Conservation (phyloP, 1,140 invertebrate species). For the Leucophenga varia region DNA sequence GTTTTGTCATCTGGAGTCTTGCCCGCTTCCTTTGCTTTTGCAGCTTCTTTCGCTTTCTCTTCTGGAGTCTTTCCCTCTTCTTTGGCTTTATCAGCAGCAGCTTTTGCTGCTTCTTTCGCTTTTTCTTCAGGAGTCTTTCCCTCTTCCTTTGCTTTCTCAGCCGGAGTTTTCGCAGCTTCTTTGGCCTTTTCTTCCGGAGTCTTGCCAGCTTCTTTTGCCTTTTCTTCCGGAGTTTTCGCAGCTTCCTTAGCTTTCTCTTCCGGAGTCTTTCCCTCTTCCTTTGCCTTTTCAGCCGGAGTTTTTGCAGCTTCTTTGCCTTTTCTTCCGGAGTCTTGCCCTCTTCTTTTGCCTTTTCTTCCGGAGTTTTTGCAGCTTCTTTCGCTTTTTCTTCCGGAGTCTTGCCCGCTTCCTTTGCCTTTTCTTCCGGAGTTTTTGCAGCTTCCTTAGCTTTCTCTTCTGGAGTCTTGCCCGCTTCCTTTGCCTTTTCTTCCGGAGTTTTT, state of each 20-base stretch:
- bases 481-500: conserved; percentile 1
- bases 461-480: conserved; percentile 2
- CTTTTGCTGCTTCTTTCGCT: not conserved
- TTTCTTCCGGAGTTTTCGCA: not conserved
- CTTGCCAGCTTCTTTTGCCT: too few relatives aligned
- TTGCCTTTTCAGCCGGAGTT: not conserved
- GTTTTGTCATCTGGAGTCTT: too few relatives aligned
- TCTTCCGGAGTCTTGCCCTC: not conserved
- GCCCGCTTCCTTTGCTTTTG: too few relatives aligned
- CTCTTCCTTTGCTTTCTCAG: too few relatives aligned
- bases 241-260: not conserved
- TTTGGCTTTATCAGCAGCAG: not conserved
- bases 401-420: not conserved
- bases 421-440: too few relatives aligned
- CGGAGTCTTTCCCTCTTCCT: not conserved
- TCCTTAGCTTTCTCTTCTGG: not conserved
- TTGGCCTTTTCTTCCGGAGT: too few relatives aligned
- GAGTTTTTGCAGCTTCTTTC: too few relatives aligned
- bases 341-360: not conserved
- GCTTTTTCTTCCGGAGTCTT: not conserved
- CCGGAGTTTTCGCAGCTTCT: too few relatives aligned
- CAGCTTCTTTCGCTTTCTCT: too few relatives aligned
- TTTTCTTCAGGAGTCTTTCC: too few relatives aligned
- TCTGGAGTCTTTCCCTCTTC: too few relatives aligned
- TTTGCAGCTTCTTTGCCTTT: not conserved